Evolutionary conservation across 2,888 invertebrate species (phyloP).

Genomic region (Drosophila borborema): DNA sequence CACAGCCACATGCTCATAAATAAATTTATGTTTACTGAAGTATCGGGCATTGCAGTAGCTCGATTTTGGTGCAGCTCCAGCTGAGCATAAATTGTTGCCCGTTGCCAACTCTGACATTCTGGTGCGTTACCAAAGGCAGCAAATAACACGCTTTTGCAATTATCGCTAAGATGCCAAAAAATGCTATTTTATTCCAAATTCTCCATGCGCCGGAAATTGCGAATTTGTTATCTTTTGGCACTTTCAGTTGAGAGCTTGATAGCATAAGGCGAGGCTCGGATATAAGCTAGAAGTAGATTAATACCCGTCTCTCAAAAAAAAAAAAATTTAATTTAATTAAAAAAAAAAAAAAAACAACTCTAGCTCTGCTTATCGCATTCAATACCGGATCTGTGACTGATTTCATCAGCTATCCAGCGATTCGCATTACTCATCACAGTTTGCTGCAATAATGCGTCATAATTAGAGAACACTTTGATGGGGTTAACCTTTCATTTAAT

Average conservation of each 20-base stretch:
- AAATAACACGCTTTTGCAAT: conserved; percentile 52
- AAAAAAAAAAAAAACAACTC: not conserved
- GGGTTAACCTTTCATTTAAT: conserved; percentile 71
- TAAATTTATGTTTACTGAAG: conserved; percentile 74
- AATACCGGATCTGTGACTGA: not conserved
- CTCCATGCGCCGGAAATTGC: conserved; percentile 19
- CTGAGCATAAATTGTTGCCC: conserved; percentile 56
- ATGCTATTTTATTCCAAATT: conserved; percentile 33
- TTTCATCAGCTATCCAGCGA: not conserved
- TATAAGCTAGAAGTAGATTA: too few species aligned
- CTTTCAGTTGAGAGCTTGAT: not conserved
- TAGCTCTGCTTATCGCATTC: not conserved
- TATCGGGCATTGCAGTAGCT: conserved; percentile 55
- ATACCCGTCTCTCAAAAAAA: too few species aligned
- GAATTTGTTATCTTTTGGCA: conserved; percentile 16
- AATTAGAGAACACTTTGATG: conserved; percentile 59
- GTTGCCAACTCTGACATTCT: conserved; percentile 37
- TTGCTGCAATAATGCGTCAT: conserved; percentile 1
- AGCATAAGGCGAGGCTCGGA: not conserved
- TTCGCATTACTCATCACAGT: not conserved
- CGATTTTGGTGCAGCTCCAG: conserved; percentile 23
- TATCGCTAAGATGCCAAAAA: conserved; percentile 32
- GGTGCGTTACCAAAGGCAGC: conserved; percentile 8
- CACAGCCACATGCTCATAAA: conserved; percentile 73
- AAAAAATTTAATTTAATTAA: too few species aligned